Conservation (phyloP, 35 echinoderm and acorn worm species). For the Ophiothrix spiculata region DNA sequence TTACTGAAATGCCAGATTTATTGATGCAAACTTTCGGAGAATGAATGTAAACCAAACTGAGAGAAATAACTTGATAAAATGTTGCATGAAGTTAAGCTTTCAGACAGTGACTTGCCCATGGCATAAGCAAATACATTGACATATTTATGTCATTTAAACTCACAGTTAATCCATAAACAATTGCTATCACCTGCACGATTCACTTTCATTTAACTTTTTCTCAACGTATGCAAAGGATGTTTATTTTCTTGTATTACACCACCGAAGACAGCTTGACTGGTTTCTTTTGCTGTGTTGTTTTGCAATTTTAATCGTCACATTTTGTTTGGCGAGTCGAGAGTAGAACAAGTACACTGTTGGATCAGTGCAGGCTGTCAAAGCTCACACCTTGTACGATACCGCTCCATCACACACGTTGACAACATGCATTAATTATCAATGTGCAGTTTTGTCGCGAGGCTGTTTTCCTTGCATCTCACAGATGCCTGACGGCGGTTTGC, state of each 20-base stretch:
- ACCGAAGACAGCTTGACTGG: slow-evolving; percentile 7
- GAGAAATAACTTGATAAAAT: no score
- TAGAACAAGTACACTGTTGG: neutral
- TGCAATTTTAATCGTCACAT: slow-evolving; percentile 16
- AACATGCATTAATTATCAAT: slow-evolving; percentile 4
- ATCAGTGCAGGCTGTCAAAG: neutral
- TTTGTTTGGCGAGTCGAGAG: slow-evolving; percentile 14
- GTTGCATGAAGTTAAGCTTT: neutral
- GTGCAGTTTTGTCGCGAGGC: neutral
- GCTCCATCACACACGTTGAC: slow-evolving; percentile 11
- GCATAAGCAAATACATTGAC: neutral
- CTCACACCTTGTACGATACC: neutral
- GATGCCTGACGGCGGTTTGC: neutral
- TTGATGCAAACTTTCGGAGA: no score
- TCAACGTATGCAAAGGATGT: neutral
- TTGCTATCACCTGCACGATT: neutral
- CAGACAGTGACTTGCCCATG: neutral
- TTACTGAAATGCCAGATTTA: no score
- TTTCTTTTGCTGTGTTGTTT: neutral
- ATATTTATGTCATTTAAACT: slow-evolving; percentile 4
- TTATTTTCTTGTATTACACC: slow-evolving; percentile 15
- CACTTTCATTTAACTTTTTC: slow-evolving; percentile 9
- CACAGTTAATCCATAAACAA: neutral
- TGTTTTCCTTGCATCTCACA: neutral
- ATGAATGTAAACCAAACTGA: no score